Percentiles rank a stretch among this genome's conserved stretches.
Evolutionary conservation across 2,113 vertebrate species (phyloP).

Genomic region (Struthio camelus): DNA sequence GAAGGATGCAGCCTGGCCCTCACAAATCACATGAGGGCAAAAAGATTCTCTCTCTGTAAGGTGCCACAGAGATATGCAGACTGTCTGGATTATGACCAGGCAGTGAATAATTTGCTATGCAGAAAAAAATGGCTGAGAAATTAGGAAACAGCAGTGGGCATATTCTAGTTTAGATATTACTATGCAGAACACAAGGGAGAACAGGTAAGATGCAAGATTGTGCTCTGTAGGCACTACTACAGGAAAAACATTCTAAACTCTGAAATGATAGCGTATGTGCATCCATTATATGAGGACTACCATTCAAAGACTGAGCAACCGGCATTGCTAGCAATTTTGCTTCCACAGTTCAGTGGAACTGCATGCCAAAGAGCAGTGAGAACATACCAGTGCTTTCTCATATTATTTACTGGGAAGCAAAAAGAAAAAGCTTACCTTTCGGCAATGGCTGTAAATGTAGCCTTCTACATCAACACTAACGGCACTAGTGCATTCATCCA

Average conservation of each 20-base stretch:
- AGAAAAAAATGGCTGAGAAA: not conserved
- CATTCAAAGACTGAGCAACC: not conserved
- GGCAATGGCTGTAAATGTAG: constrained; percentile 96
- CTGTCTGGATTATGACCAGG: not conserved
- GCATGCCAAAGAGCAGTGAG: not conserved
- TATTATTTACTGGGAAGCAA: not conserved
- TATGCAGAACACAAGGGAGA: not conserved
- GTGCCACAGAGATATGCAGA: not conserved
- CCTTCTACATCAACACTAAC: constrained; percentile 98
- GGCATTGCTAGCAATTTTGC: no score
- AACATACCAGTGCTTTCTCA: not conserved
- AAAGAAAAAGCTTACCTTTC: constrained; percentile 80
- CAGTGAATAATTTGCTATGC: no score
- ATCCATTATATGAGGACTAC: not conserved
- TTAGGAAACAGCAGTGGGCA: not conserved
- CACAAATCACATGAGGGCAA: not conserved
- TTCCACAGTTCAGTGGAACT: not conserved
- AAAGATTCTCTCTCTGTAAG: not conserved
- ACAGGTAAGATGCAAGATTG: not conserved
- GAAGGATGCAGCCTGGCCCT: not conserved
- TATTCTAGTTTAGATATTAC: not conserved
- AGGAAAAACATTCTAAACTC: not conserved
- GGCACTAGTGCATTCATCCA: constrained; percentile 98
- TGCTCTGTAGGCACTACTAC: not conserved
- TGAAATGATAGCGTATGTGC: not conserved